These are phyloP conservation scores for Gandaritis pyraliata DNA, from an alignment of 2,888 invertebrate species.

Conservation along the genomic window DNA sequence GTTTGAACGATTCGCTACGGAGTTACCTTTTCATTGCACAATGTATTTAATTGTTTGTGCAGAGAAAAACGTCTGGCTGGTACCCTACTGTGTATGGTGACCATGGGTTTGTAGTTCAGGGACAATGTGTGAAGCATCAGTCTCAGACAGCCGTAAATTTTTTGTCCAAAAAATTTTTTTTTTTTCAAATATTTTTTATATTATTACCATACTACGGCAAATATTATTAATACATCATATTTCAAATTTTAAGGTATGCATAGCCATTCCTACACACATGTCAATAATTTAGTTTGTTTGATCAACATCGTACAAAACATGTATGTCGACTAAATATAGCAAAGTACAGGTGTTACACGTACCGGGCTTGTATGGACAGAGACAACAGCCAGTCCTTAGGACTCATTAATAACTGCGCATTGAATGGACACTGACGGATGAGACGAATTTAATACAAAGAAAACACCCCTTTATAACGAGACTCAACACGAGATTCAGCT, in stretches of 20 bases:
- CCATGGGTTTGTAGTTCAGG: conserved; percentile 2
- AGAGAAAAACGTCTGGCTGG: background rate
- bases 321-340: conserved; percentile 17
- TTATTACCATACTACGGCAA: too few species aligned
- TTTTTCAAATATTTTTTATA: too few species aligned
- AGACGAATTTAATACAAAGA: conserved; percentile 28
- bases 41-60: conserved; percentile 11
- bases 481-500: conserved; percentile 22
- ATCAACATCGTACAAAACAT: conserved; percentile 6
- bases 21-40: background rate
- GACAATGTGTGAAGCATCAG: background rate
- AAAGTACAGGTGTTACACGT: conserved; percentile 39
- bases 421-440: conserved; percentile 39
- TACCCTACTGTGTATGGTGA: conserved; percentile 3
- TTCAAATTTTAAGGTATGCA: too few species aligned
- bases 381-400: conserved; percentile 29
- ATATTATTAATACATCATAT: too few species aligned
- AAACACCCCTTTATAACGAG: conserved; percentile 28
- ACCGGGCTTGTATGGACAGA: conserved; percentile 22
- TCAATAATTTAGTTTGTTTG: conserved; percentile 27
- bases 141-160: too few species aligned
- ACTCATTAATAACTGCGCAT: conserved; percentile 39
- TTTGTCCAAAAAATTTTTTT: too few species aligned
- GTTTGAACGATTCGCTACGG: conserved; percentile 15
- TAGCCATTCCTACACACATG: conserved; percentile 3